Percentiles rank a stretch among this genome's conserved stretches.
phyloP scores from a whole-genome alignment of 2,113 vertebrate species.

The Choloepus hoffmanni region DNA sequence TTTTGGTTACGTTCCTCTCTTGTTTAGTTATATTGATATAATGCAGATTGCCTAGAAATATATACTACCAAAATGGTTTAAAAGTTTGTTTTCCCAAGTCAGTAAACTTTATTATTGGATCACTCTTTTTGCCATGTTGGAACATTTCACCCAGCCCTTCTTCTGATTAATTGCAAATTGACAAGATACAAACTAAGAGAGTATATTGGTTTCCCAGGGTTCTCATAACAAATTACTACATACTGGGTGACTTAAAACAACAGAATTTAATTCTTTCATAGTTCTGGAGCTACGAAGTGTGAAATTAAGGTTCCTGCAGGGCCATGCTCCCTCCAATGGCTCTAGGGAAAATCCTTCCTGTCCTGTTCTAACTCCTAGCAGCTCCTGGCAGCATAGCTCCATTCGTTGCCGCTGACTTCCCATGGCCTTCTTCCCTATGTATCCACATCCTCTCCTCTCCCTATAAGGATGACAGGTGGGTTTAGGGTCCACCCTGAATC shows the following conservation, averaged over 20 bases:
- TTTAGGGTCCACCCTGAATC: neutral
- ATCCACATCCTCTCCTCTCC: neutral
- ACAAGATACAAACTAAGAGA: neutral
- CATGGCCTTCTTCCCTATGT: neutral
- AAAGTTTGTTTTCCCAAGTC: neutral
- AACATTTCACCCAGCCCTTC: neutral
- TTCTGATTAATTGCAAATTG: neutral
- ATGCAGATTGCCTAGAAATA: slow-evolving; percentile 24
- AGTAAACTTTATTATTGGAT: neutral
- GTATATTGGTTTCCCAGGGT: neutral
- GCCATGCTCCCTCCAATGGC: neutral
- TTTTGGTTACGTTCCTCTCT: slow-evolving; percentile 28
- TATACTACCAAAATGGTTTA: neutral
- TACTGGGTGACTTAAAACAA: neutral
- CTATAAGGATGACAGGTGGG: neutral
- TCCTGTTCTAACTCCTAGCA: neutral
- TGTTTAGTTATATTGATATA: slow-evolving; percentile 19
- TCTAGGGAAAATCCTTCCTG: neutral
- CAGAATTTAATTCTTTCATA: neutral
- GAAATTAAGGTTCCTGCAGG: no score
- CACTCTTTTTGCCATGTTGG: neutral
- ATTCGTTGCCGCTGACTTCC: neutral
- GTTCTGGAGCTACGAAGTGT: neutral
- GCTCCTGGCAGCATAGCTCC: neutral
- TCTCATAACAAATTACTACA: neutral